phyloP scores from a whole-genome alignment of 2,113 vertebrate genomes.

The Eptatretus burgeri region DNA sequence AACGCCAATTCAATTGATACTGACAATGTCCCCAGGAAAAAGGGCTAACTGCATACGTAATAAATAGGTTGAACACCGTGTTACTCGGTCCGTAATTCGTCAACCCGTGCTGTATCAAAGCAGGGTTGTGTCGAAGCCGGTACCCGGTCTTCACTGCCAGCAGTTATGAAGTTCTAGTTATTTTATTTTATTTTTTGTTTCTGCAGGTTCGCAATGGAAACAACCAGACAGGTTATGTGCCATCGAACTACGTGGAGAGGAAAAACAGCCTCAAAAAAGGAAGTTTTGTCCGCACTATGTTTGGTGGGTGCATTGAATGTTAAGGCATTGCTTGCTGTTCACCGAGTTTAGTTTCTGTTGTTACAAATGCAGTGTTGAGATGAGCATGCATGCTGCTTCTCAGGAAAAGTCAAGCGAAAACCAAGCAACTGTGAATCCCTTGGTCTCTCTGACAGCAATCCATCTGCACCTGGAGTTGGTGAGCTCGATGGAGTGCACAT shows the following conservation, averaged over 20 bases:
- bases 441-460: conserved; percentile 33
- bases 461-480: conserved; percentile 15
- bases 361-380: too few species aligned
- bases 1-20: too few species aligned
- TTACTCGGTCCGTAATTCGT: too few species aligned
- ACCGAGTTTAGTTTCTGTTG: too few species aligned
- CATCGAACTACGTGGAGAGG: conserved; percentile 61
- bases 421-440: conserved; percentile 16
- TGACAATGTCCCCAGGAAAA: too few species aligned
- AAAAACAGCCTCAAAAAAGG: conserved; percentile 62
- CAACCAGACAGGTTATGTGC: conserved; percentile 62
- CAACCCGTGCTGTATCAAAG: too few species aligned
- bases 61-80: too few species aligned
- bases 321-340: too few species aligned
- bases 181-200: too few species aligned
- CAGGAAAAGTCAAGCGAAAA: conserved; percentile 48
- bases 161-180: too few species aligned
- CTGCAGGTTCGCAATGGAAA: conserved; percentile 31
- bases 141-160: not conserved
- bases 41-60: too few species aligned
- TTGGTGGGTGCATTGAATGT: not conserved
- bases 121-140: not conserved
- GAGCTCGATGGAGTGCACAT: conserved; percentile 22
- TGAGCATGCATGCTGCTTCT: too few species aligned
- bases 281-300: conserved; percentile 43